Evolutionary conservation across 2,888 invertebrate genomes (phyloP), one percentile per base, ranked within the genome.

Genomic region (Liopterus haemorrhoidalis): DNA sequence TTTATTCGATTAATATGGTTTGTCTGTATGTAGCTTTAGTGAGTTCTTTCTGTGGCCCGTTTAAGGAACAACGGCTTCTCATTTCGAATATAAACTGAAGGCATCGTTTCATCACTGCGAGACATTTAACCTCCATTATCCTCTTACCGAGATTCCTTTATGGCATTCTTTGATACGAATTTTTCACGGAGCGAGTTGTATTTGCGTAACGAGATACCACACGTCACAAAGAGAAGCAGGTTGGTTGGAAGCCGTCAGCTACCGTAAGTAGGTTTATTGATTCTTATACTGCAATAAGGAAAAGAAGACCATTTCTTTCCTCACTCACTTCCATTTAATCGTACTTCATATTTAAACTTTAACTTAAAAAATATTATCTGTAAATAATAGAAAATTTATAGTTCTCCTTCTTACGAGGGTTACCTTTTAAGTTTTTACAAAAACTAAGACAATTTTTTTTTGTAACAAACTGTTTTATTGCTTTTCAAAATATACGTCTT

Each of bases 71-170:
- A n/a, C n/a, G n/a, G n/a, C n/a, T n/a, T n/a, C n/a, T n/a, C n/a
- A n/a, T n/a, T n/a, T n/a, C n/a, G n/a, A n/a, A n/a, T n/a, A n/a
- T n/a, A n/a, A n/a, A n/a, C n/a, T n/a, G n/a, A n/a, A n/a, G n/a
- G n/a, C n/a, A n/a, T n/a, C 35, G 31, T 43, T 43, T 43, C 42
- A 31, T 43, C 42, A 36, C 37, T 30, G 37, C 37, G 28, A 28
- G 43, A 44, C 43, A 44, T 44, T 44, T 44, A 44, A 44, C 43
- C 43, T 44, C 43, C 43, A 44, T 44, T 44, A 44, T 44, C 43
- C 43, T 44, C 43, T 44, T 44, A 44, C 43, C 43, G 31, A 44
- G 43, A 44, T 44, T 44, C 37, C 43, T 37, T 44, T 44, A 44
- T 44, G 37, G 43, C 43, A 44, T 44, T 44, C 43, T 44, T 44